phyloP scores from a whole-genome alignment of 2,888 invertebrate genomes.

The Cabera pusaria region DNA sequence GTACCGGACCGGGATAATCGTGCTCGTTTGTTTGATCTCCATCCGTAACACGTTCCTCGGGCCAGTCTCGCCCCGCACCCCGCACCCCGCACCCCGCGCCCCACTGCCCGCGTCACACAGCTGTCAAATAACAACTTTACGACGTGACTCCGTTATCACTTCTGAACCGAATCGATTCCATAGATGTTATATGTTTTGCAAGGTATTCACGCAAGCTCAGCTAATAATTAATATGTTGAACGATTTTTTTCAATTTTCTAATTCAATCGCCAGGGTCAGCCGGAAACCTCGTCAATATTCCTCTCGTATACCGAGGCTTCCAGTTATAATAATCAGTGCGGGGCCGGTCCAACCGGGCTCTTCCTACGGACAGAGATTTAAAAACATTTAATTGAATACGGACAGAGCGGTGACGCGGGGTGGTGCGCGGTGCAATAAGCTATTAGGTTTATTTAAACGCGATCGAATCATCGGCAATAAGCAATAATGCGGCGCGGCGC shows the following conservation, averaged over 20 bases:
- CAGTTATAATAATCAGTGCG: conserved; percentile 13
- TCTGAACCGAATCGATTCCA: no score
- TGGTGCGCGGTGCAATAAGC: conserved; percentile 29
- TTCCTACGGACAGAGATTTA: conserved; percentile 17
- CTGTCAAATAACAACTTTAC: conserved; percentile 31
- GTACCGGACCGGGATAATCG: no score
- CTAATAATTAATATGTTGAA: conserved; percentile 28
- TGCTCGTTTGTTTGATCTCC: conserved; percentile 46
- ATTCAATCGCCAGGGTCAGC: conserved; percentile 25
- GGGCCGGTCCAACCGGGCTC: no score
- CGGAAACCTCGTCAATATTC: conserved; percentile 27
- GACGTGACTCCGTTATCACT: no score
- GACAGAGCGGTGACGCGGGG: conserved; percentile 22
- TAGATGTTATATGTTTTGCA: no score
- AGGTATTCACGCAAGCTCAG: no score
- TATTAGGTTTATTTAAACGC: conserved; percentile 36
- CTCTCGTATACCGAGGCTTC: conserved; percentile 24
- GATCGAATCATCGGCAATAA: conserved; percentile 39
- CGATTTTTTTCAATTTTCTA: conserved; percentile 27
- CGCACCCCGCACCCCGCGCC: neutral
- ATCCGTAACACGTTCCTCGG: conserved; percentile 36
- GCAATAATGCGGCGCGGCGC: conserved; percentile 32
- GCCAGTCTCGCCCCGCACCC: neutral
- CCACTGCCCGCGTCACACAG: conserved; percentile 20
- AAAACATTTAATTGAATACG: conserved; percentile 29